Conservation (phyloP, 37 sponge, comb jelly and placozoan species). For the Geodia barretti region DNA sequence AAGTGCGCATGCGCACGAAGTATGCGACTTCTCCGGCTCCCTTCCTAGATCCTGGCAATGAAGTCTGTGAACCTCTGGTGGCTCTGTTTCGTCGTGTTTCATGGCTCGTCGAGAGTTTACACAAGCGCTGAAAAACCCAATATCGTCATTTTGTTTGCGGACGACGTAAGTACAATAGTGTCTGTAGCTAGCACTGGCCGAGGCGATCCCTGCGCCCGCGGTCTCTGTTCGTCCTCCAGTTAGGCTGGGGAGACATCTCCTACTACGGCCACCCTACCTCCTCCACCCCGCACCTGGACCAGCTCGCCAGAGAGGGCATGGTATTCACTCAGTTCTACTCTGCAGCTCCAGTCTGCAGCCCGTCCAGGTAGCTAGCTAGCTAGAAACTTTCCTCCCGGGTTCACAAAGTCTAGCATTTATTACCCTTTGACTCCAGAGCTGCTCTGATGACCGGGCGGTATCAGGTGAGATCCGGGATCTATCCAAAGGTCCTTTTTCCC, state of each 20-base stretch:
- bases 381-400: too few relatives aligned
- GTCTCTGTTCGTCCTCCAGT: conserved; percentile 1
- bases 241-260: conserved; percentile 57
- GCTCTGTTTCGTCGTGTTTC: too few relatives aligned
- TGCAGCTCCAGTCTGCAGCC: conserved; percentile 53
- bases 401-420: too few relatives aligned
- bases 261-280: conserved; percentile 66
- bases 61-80: too few relatives aligned
- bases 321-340: conserved; percentile 53
- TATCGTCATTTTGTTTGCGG: conserved; percentile 28
- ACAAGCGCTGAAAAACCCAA: conserved; percentile 13
- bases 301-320: conserved; percentile 53
- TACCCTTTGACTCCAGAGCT: too few relatives aligned
- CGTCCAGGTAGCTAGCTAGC: too few relatives aligned
- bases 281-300: conserved; percentile 53
- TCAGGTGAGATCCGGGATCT: conserved; percentile 45
- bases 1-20: too few relatives aligned
- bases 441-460: conserved; percentile 62
- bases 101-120: too few relatives aligned
- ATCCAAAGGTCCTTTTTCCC: conserved; percentile 37
- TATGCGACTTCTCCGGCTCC: too few relatives aligned
- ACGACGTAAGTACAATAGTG: conserved; percentile 29
- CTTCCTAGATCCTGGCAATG: too few relatives aligned
- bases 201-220: not conserved
- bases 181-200: not conserved